Evolutionary conservation across 2,113 vertebrate species (phyloP).

Genomic region (Urocitellus parryii): DNA sequence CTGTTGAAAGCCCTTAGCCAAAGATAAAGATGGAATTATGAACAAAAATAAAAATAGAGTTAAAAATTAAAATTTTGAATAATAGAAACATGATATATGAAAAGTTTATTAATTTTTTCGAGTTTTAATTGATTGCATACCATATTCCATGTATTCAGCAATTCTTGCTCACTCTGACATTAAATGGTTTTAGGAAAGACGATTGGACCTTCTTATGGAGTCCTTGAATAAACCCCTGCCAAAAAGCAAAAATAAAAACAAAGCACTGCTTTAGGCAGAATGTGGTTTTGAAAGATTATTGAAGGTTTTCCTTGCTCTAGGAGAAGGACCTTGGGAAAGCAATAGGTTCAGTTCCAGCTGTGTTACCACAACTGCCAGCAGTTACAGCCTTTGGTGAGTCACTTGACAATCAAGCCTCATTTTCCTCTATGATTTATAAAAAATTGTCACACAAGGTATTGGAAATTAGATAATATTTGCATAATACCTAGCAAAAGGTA

Average conservation of each 20-base stretch:
- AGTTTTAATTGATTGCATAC: background rate
- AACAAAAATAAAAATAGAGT: background rate
- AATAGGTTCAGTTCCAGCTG: background rate
- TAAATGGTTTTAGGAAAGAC: background rate
- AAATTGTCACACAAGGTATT: background rate
- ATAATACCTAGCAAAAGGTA: background rate
- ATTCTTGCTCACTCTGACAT: background rate
- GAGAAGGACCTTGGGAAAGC: background rate
- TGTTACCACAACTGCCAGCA: background rate
- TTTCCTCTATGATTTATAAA: background rate
- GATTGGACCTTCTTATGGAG: background rate
- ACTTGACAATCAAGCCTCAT: background rate
- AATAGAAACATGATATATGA: background rate
- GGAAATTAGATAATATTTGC: slow-evolving; percentile 9
- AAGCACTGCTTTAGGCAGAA: background rate
- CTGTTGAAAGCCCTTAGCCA: background rate
- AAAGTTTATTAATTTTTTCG: slow-evolving; percentile 7
- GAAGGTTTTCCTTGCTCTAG: background rate
- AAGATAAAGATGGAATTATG: background rate
- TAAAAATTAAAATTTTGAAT: background rate
- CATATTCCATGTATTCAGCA: background rate
- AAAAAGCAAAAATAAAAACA: background rate
- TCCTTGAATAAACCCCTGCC: background rate
- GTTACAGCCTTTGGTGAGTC: background rate
- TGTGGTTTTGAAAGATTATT: background rate